Evolutionary conservation across 2,888 invertebrate genomes (phyloP).

Genomic region (Deroplatys truncata): DNA sequence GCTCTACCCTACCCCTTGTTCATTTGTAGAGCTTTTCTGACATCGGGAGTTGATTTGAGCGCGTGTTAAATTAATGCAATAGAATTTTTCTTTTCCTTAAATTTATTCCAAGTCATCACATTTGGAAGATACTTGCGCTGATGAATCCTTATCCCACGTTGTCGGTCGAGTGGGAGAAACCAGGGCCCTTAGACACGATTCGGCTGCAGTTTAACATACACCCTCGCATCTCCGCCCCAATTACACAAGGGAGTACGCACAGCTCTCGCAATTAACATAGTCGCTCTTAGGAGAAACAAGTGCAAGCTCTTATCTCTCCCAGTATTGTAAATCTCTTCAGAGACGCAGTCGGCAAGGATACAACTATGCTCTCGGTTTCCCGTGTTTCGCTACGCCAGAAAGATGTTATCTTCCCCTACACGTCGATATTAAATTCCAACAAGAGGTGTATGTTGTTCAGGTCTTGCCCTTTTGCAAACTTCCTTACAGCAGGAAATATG

Average conservation of each 20-base stretch:
- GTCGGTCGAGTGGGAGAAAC: not conserved
- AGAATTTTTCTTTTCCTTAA: not conserved
- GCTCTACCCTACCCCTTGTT: not conserved
- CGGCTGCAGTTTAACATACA: not conserved
- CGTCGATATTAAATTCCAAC: not conserved
- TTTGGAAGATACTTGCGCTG: not conserved
- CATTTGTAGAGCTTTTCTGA: not conserved
- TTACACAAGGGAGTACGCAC: not conserved
- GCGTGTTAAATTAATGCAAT: not conserved
- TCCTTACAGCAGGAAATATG: not conserved
- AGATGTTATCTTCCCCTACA: not conserved
- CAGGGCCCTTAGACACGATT: not conserved
- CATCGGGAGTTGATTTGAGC: not conserved
- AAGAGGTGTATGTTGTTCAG: not conserved
- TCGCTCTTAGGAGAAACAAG: not conserved
- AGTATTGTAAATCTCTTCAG: not conserved
- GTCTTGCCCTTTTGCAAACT: not conserved
- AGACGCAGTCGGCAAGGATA: not conserved
- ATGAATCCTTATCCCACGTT: not conserved
- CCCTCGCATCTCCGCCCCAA: not conserved
- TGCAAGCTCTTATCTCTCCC: not conserved
- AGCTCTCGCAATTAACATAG: not conserved
- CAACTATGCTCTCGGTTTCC: too few species aligned
- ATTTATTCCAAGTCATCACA: not conserved
- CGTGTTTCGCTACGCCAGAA: not conserved